Conservation (phyloP, 2,113 vertebrate genomes). For the Cebidichthys violaceus region DNA sequence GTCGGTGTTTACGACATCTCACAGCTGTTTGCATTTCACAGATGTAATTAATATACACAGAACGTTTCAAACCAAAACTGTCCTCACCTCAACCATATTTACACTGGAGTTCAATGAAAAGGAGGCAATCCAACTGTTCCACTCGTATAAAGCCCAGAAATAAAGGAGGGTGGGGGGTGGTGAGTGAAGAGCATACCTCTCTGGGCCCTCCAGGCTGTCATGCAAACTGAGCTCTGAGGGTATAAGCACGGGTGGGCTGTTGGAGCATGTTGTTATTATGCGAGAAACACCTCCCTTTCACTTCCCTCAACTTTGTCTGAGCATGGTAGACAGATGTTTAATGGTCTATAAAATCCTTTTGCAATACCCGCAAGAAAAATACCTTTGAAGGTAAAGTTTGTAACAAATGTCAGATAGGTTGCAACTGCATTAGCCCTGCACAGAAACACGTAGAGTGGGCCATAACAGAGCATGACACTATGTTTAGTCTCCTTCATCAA, state of each 20-base stretch:
- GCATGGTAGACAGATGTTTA: constrained; percentile 55
- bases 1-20: constrained; percentile 43
- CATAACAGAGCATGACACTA: background rate
- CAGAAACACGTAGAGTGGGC: background rate
- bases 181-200: constrained; percentile 15
- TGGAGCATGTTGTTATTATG: constrained; percentile 53
- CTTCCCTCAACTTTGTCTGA: constrained; percentile 2
- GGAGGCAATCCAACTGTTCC: background rate
- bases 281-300: constrained; percentile 28
- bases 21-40: constrained; percentile 50
- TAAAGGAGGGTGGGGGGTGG: background rate
- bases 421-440: background rate
- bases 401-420: background rate
- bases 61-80: constrained; percentile 33
- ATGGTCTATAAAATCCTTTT: constrained; percentile 13
- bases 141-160: background rate
- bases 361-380: background rate
- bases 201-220: constrained; percentile 3
- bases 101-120: background rate
- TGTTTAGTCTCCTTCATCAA: constrained; percentile 2
- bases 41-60: constrained; percentile 8
- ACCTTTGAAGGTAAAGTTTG: background rate
- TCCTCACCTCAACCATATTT: constrained; percentile 1
- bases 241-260: constrained; percentile 46
- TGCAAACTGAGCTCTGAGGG: constrained; percentile 11